Evolutionary conservation across 2,797 vertebrate genomes (phyloP), one percentile per base, ranked within the genome.

Genomic region (Takifugu ocellatus): DNA sequence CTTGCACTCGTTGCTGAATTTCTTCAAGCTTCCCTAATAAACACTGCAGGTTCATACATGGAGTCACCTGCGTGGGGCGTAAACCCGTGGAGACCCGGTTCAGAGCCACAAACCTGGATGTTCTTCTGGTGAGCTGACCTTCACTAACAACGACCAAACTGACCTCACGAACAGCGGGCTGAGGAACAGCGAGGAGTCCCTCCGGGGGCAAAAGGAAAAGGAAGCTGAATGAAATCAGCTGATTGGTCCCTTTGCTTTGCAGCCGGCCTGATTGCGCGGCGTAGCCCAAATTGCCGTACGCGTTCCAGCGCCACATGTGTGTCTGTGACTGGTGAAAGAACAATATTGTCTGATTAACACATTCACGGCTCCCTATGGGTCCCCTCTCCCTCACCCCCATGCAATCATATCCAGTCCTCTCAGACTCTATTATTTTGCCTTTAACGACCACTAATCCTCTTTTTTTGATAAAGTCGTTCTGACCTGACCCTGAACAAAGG

Each of bases 341-440:
- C 75, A 87, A 87, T 81, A 52, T 60, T 26, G 48, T 64, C 67
- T 87, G 83, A 87, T 83, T 74, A 74, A 81, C 52, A 71, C 21
- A 55, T 65, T 60, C 51, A 66, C 43, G 51, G 46, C 53, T 68
- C 59, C 65, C 58, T 64, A 60, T 0, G 5, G 55, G 70, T 65
- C 66, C 56, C 45, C 51, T 64, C 55, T 54, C 49, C 53, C 51
- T 59, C 71, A 56, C 68, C 71, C 74, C 25, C 0, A 15, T 10
- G 61, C 59, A 85, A 72, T 78, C 72, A 77, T 12, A 74, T 10
- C 51, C 59, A n/a, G 51, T 57, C 77, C 70, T 55, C 36, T 17
- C 31, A 68, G 51, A 63, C 52, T 56, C 61, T 53, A 50, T 74
- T 79, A 69, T 73, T 68, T 61, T 65, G 61, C 63, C 66, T 72